Base-by-base conservation (phyloP, 2,797 vertebrate species). In the Tinamus major region DNA sequence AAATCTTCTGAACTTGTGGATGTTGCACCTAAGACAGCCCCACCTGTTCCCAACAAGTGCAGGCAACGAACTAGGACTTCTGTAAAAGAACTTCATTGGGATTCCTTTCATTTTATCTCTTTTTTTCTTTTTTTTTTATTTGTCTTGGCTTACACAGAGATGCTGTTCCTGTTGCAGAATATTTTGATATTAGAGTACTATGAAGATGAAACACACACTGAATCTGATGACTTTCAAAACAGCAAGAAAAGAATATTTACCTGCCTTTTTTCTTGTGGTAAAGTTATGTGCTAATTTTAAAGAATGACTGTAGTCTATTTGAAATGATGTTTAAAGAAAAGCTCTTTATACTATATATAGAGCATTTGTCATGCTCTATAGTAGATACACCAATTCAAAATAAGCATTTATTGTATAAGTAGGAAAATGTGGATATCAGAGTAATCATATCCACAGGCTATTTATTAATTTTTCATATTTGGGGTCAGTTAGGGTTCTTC, bases 161-260 rank as follows among this genome's bases (percentile, higher is more conserved):
- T 35, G 18, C 20, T 41, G 58, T 53, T 48, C 31, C 65, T 93
- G 74, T 86, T 79, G 86, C 55, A 76, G 68, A 85, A 76, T 85
- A 59, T 77, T 67, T 85, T 48, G 64, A 13, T 64, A 75, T 88
- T 85, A 89, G 20, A 90, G 33, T 26, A 91, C n/a, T 67, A 67
- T 39, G 17, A 81, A 86, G 94, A 93, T 58, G 5, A 88, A 93
- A 85, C 44, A 21, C 1, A 0, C 56, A 12, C 46, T 85, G 64
- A 80, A 55, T 48, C 31, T 69, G 48, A 46, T 49, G 41, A 79
- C 69, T 87, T 95, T 44, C 67, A 90, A 91, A 94, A 75, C 26
- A 75, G 31, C 49, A 79, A 78, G 17, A 71, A 90, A 92, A 89
- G 49, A 41, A 63, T 44, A 72, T 63, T 85, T 85, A 92, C 69